Percentiles rank a stretch among this genome's conserved stretches.
These are phyloP conservation scores for Morinoia aosen DNA, from an alignment of 2,888 invertebrate species.

Conservation along the genomic window DNA sequence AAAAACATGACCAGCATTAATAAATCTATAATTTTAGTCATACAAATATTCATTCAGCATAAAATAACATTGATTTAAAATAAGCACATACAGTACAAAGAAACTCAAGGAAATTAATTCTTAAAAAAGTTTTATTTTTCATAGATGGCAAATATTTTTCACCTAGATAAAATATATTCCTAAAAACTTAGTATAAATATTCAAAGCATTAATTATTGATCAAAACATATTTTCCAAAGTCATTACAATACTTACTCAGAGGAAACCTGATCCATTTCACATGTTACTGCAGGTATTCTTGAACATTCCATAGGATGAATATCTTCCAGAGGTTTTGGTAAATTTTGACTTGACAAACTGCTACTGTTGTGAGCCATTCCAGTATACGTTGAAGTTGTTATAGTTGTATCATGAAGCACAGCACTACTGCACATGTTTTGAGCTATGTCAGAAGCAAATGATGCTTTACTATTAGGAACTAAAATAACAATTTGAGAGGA, in stretches of 20 bases:
- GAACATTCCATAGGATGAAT: background rate
- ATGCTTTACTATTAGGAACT: background rate
- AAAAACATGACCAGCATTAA: background rate
- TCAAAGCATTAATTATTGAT: too few species aligned
- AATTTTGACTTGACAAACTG: background rate
- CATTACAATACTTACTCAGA: background rate
- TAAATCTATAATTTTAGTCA: too few species aligned
- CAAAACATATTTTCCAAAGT: too few species aligned
- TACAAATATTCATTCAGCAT: background rate
- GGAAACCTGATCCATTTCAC: background rate
- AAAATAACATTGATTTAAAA: background rate
- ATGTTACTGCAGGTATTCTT: background rate
- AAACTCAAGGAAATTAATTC: background rate
- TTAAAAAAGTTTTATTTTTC: too few species aligned
- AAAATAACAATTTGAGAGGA: background rate
- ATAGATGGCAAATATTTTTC: too few species aligned
- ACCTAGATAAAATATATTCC: too few species aligned
- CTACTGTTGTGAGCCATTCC: background rate
- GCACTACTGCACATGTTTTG: background rate
- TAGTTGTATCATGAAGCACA: background rate
- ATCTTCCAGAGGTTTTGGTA: background rate
- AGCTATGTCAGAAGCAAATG: background rate
- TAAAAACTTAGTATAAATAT: too few species aligned
- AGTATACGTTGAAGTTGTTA: background rate
- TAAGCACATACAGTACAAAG: background rate